Base-by-base conservation (phyloP, 2,797 vertebrate genomes). In the Lophotriccus pileatus region DNA sequence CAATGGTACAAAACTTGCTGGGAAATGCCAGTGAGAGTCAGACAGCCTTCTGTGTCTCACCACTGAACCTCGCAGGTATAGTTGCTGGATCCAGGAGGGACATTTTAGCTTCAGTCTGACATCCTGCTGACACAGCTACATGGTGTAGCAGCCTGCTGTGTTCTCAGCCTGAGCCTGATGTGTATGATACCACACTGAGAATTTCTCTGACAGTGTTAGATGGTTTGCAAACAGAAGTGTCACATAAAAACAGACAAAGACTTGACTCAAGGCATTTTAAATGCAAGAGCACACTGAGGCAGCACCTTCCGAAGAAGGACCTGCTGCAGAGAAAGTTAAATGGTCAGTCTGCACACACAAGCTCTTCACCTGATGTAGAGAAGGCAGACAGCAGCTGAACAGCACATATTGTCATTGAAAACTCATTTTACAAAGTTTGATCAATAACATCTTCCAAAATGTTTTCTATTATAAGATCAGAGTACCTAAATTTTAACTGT, bases 41-140 rank as follows among this genome's bases (percentile, higher is more conserved):
- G 30, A 36, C 1, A 6, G 1, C 15, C 23, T 44, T 74, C 39
- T 2, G 0, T 8, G 28, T 34, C 30, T 47, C 32, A 37, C 12
- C 23, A 28, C 7, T 12, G 27, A 60, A 46, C 11, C 9, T 55
- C 60, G 20, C 8, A 67, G 37, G 32, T 68, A 32, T 0, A 59
- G 58, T 13, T 69, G 25, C 3, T 32, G n/a, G 30, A 47, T 43
- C 24, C 30, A 3, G 2, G 22, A 20, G 34, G 28, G 27, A 36
- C 2, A 3, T 24, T 67, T 55, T 60, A 89, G 17, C 47, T 37
- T 6, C 28, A 53, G 46, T 9, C 7, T 9, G 12, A 30, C 41
- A 46, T 7, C 8, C 63, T 46, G 10, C 22, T 49, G 49, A 20
- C 46, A 55, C 27, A 80, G 30, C 19, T 28, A 3, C n/a, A 11